A percentile compares a stretch with the other conserved stretches of the same genome.
Conservation (phyloP, 2,113 vertebrate species). For the Orcinus orca region DNA sequence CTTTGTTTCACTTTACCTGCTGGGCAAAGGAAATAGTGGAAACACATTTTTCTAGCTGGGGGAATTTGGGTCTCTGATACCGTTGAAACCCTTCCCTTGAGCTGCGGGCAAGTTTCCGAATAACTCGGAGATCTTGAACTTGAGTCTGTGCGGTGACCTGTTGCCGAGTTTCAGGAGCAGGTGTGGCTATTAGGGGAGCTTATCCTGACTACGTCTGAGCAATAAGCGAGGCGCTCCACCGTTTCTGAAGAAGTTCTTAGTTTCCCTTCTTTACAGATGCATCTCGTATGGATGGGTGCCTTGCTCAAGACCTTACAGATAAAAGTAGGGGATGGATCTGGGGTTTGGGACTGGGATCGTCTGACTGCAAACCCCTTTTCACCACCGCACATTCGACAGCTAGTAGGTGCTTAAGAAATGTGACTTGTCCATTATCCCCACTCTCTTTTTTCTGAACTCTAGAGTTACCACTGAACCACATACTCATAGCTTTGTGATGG, state of each 20-base stretch:
- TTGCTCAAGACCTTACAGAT: neutral
- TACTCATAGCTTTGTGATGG: neutral
- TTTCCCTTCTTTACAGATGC: neutral
- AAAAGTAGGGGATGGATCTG: neutral
- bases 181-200: neutral
- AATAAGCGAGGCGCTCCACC: neutral
- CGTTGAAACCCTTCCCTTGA: neutral
- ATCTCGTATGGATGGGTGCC: neutral
- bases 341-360: neutral
- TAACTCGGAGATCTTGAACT: neutral
- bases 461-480: neutral
- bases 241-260: neutral
- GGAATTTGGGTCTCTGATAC: neutral
- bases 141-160: neutral
- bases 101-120: neutral
- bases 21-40: neutral
- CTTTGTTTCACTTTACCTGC: neutral
- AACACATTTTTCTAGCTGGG: neutral
- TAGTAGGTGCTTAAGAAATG: neutral
- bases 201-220: accelerated
- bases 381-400: neutral
- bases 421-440: neutral
- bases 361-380: neutral
- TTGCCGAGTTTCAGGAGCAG: neutral
- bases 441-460: neutral